phyloP scores from a whole-genome alignment of 2,888 invertebrate species.

The Aporophyla lueneburgensis region DNA sequence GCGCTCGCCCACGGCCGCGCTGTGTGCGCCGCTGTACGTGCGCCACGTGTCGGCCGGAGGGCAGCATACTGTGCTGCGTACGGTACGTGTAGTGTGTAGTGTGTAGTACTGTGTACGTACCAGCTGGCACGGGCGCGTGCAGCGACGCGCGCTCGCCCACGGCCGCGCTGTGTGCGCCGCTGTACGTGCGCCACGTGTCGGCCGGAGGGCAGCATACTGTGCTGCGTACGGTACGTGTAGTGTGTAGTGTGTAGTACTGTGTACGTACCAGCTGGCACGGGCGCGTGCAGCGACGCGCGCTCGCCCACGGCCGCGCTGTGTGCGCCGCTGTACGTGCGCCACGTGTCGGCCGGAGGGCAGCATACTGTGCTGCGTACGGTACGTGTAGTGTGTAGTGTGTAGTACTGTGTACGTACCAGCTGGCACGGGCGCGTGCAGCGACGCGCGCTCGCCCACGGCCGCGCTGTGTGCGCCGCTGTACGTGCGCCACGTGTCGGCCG shows the following conservation, averaged over 20 bases:
- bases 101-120: too few species aligned
- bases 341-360: constrained; percentile 95
- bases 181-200: constrained; percentile 85
- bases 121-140: constrained; percentile 95
- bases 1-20: constrained; percentile 91
- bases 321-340: constrained; percentile 68
- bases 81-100: constrained; percentile 72
- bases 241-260: too few species aligned
- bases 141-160: constrained; percentile 92
- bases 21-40: constrained; percentile 76
- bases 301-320: constrained; percentile 92
- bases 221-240: constrained; percentile 89
- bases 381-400: too few species aligned
- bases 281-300: constrained; percentile 92
- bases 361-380: constrained; percentile 94
- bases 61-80: constrained; percentile 95
- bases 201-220: constrained; percentile 97
- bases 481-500: constrained; percentile 91
- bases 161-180: constrained; percentile 88
- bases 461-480: constrained; percentile 83
- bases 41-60: constrained; percentile 94
- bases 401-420: too few species aligned
- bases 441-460: constrained; percentile 92
- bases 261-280: constrained; percentile 94
- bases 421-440: constrained; percentile 95